Evolutionary conservation across 2,797 vertebrate species (phyloP), one percentile per base, ranked within the genome.

Genomic region (Manis crassicaudata): DNA sequence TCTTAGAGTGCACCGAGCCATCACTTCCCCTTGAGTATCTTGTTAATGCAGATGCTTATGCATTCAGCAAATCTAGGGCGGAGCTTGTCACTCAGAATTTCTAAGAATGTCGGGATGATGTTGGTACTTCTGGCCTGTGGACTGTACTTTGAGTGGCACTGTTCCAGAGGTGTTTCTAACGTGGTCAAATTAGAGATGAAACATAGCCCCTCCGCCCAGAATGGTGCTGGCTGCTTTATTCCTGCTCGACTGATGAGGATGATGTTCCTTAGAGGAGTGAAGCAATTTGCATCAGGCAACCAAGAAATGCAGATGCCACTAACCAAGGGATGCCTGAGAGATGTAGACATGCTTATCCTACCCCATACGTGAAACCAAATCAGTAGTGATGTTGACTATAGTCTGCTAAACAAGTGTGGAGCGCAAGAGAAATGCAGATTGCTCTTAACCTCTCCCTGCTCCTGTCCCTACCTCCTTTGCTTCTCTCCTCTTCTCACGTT

Each of bases 401-500:
- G 52, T 27, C 70, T 88, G 8, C 76, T 89, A 90, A 97, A 87
- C 37, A 32, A 46, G 52, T 0, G 5, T 13, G 20, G 73, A 63
- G 50, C 68, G 54, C 29, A 62, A 92, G 89, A 76, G 27, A 81
- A 82, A 60, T 54, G 12, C 11, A 72, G 58, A 58, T 40, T 0
- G 0, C 43, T 67, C 50, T 29, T 92, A 75, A n/a, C 5, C 10
- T 77, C 1, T 3, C 56, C 21, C 35, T 8, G 7, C 20, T 60
- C 13, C 27, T 25, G 6, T 29, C 16, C 20, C n/a, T 14, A 5
- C 21, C 54, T 37, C 23, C 75, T 52, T 62, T 20, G 0, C 73
- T 89, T 92, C 37, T 52, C 96, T 98, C 40, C 20, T 94, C 18
- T 72, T 68, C 52, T 93, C 14, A 25, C 7, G 1, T 81, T 70